Evolutionary conservation across 2,797 vertebrate species (phyloP), one percentile per base, ranked within the genome.

Genomic region (Botia kubotai): DNA sequence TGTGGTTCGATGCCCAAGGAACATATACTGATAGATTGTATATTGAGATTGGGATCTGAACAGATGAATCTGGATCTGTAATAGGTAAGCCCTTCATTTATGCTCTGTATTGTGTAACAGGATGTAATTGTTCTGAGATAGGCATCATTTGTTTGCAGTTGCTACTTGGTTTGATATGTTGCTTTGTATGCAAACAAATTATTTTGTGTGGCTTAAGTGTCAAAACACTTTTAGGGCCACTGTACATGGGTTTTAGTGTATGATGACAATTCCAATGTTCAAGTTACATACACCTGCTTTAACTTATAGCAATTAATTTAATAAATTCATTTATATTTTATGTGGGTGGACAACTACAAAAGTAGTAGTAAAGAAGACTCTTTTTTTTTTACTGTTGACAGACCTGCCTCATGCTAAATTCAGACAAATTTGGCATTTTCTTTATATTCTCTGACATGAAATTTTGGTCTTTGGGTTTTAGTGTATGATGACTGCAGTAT

Each of bases 121-220:
- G 10, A 2, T 46, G 50, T 52, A 14, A 65, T 6, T 65, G 8
- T 4, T 48, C 33, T 36, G 26, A 19, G 6, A 36, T n/a, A 39
- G n/a, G 10, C 29, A 36, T 39, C 8, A 78, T 78, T 52, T 71
- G 77, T 63, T 71, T 78, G 53, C 66, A 52, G 21, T 39, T 79
- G 77, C 26, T 19, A 60, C 66, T 70, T 68, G 29, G 12, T 66
- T 39, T 55, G 36, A 7, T 14, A 52, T 19, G 0, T 19, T 39
- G 66, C 16, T 21, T 52, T 70, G 8, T 12, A 62, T 62, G 55
- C n/a, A 78, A 78, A 78, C 0, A 19, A 43, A 43, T 19, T 2
- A 46, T 46, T 63, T 63, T 57, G 29, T 6, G 12, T 60, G 14
- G 50, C 2, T 19, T 39, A 46, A 10, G 55, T 26, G 17, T 19